These are phyloP conservation scores for Sogatella furcifera DNA, from an alignment of 1,140 invertebrate genomes.

Conservation along the genomic window DNA sequence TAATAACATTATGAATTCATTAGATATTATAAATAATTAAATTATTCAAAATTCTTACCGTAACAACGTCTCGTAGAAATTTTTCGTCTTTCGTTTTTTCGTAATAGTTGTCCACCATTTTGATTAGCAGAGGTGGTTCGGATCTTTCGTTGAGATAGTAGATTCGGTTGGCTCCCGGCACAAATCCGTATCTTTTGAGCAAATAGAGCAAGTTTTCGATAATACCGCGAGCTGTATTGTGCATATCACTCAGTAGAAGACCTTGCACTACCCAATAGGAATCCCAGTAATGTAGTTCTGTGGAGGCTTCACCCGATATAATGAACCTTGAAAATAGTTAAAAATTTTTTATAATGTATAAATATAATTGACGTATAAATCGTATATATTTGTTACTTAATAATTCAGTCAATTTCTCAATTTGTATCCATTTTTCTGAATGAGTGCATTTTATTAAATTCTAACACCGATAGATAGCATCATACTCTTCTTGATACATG, in stretches of 20 bases:
- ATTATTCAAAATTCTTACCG: slow-evolving; percentile 14
- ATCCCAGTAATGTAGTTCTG: slow-evolving; percentile 84
- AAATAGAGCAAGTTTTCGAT: slow-evolving; percentile 62
- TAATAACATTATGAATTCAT: too few relatives aligned
- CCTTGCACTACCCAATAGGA: slow-evolving; percentile 79
- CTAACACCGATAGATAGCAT: too few relatives aligned
- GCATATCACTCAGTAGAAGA: slow-evolving; percentile 62
- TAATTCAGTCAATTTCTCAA: too few relatives aligned
- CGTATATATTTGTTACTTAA: too few relatives aligned
- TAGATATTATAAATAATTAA: too few relatives aligned
- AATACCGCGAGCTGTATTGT: slow-evolving; percentile 58
- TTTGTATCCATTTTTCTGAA: too few relatives aligned
- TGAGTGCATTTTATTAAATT: too few relatives aligned
- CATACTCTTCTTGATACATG: too few relatives aligned
- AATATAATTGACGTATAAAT: too few relatives aligned
- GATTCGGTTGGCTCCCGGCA: slow-evolving; percentile 66
- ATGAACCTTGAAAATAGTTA: slow-evolving; percentile 42
- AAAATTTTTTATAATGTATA: too few relatives aligned
- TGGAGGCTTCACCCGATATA: slow-evolving; percentile 80
- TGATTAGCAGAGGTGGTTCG: slow-evolving; percentile 69
- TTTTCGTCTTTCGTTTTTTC: slow-evolving; percentile 49
- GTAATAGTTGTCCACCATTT: slow-evolving; percentile 64
- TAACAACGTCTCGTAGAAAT: slow-evolving; percentile 48
- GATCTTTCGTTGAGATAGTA: slow-evolving; percentile 64
- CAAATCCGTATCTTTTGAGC: slow-evolving; percentile 51